These are phyloP conservation scores for Amblyjoppa fuscipennis DNA, from an alignment of 2,888 invertebrate genomes.

Conservation along the genomic window DNA sequence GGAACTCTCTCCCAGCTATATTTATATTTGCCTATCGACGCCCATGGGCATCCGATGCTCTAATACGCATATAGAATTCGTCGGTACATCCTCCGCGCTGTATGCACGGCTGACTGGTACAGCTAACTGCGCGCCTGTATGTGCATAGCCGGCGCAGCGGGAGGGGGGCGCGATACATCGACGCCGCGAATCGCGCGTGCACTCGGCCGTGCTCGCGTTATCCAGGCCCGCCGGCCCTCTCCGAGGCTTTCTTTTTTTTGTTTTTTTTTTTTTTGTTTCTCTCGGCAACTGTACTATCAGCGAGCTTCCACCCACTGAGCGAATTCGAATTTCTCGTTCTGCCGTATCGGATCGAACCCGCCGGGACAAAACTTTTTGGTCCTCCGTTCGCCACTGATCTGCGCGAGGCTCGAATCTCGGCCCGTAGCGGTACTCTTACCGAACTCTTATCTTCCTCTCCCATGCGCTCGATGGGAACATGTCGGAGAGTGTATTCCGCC, in stretches of 20 bases:
- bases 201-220: slow-evolving; percentile 55
- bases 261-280: neutral
- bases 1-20: neutral
- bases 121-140: neutral
- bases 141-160: slow-evolving; percentile 22
- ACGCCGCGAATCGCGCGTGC: slow-evolving; percentile 37
- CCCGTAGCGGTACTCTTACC: slow-evolving; percentile 13
- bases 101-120: neutral
- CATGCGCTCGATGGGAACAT: slow-evolving; percentile 38
- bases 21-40: slow-evolving; percentile 46
- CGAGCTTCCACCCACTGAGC: slow-evolving; percentile 69
- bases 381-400: neutral
- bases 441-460: slow-evolving; percentile 55
- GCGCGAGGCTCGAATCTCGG: slow-evolving; percentile 5
- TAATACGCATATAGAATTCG: slow-evolving; percentile 6
- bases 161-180: slow-evolving; percentile 27
- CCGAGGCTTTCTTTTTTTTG: neutral
- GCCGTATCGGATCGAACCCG: slow-evolving; percentile 71
- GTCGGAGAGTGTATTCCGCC: slow-evolving; percentile 5
- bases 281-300: slow-evolving; percentile 64
- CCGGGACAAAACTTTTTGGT: slow-evolving; percentile 59
- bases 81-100: neutral
- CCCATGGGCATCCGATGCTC: slow-evolving; percentile 17
- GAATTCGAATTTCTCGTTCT: slow-evolving; percentile 72
- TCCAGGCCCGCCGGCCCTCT: slow-evolving; percentile 51